Conservation (phyloP, 2,797 vertebrate species). For the Remorina albescens region DNA sequence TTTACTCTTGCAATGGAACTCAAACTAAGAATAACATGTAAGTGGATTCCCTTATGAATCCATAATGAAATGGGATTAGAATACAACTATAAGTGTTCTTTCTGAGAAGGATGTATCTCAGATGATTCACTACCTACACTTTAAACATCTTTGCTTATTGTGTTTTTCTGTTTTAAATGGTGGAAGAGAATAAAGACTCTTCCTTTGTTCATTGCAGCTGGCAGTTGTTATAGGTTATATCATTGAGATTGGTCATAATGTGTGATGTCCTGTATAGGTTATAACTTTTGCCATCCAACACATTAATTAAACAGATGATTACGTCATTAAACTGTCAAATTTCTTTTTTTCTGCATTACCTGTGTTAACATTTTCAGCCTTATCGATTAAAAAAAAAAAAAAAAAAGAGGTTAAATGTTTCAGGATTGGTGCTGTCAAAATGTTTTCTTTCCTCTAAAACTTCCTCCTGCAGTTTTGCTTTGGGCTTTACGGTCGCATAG, state of each 20-base stretch:
- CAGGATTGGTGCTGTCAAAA: background rate
- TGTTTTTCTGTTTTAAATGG: background rate
- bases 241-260: background rate
- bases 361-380: too few species aligned
- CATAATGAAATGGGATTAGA: too few species aligned
- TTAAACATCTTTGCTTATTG: background rate
- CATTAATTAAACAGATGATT: background rate
- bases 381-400: too few species aligned
- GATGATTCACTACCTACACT: too few species aligned
- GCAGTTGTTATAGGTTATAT: background rate
- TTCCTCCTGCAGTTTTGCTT: conserved; percentile 41
- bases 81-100: too few species aligned
- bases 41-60: too few species aligned
- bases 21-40: background rate
- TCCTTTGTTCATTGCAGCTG: too few species aligned
- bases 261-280: background rate
- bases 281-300: background rate
- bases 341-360: background rate
- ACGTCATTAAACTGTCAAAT: background rate
- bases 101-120: too few species aligned
- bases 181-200: background rate
- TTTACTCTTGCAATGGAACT: background rate
- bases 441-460: background rate
- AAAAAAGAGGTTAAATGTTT: background rate
- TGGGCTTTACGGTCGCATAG: background rate